Evolutionary conservation across 2,113 vertebrate genomes (phyloP).

Genomic region (Barnardius zonarius): DNA sequence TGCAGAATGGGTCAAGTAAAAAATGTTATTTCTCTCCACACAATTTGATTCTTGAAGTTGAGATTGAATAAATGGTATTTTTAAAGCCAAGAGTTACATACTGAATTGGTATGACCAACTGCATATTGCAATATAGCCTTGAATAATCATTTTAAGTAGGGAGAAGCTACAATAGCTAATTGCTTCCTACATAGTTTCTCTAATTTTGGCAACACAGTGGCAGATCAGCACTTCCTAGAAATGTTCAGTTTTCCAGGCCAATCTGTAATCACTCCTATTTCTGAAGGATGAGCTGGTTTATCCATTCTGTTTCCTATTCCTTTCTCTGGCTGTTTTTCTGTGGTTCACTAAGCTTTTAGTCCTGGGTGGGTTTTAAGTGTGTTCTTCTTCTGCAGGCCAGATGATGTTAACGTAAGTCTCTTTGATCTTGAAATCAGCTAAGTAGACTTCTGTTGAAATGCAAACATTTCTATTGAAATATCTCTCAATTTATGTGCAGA

Average conservation of each 20-base stretch:
- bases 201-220: neutral
- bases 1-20: neutral
- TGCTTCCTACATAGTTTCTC: constrained; percentile 2
- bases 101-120: neutral
- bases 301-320: neutral
- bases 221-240: neutral
- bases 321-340: neutral
- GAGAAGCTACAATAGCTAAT: constrained; percentile 6
- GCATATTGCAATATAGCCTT: neutral
- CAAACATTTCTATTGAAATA: neutral
- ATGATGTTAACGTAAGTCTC: neutral
- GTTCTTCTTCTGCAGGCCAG: neutral
- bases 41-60: neutral
- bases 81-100: neutral
- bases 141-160: neutral
- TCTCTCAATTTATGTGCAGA: neutral
- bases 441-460: neutral
- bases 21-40: neutral
- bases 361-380: neutral
- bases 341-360: neutral
- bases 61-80: neutral
- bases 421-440: neutral
- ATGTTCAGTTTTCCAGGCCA: neutral
- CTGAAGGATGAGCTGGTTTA: neutral
- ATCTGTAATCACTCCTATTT: neutral